Conservation (phyloP, 2,888 invertebrate genomes). For the Serrognathus titanus region DNA sequence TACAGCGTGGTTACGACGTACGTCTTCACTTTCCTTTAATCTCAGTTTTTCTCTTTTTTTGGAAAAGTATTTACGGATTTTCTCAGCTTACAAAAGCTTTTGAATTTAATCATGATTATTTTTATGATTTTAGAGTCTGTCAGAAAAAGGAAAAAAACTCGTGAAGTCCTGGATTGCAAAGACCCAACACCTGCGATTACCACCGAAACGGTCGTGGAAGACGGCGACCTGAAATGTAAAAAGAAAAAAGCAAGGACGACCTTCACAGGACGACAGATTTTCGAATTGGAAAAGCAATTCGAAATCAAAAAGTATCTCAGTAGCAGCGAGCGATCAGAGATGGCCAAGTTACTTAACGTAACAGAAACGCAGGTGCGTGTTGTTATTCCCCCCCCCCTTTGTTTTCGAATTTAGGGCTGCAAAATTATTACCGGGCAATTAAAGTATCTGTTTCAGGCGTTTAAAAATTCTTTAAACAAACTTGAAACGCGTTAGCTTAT, state of each 20-base stretch:
- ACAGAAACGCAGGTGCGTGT: conserved; percentile 90
- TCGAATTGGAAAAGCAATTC: conserved; percentile 94
- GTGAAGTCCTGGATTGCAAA: conserved; percentile 37
- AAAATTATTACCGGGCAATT: background rate
- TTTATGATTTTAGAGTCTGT: conserved; percentile 35
- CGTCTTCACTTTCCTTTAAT: too few relatives aligned
- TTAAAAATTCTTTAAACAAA: background rate
- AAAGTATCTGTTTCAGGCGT: background rate
- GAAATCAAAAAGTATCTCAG: conserved; percentile 95
- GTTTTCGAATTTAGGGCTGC: background rate
- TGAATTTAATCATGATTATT: background rate
- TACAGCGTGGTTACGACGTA: too few relatives aligned
- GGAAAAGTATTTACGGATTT: too few relatives aligned
- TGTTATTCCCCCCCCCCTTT: too few relatives aligned
- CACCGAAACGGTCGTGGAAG: conserved; percentile 42
- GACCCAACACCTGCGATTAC: conserved; percentile 38
- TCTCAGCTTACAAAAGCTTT: background rate
- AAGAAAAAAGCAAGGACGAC: conserved; percentile 90
- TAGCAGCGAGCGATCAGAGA: conserved; percentile 89
- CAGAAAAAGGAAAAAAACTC: conserved; percentile 42
- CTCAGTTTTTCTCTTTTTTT: too few relatives aligned
- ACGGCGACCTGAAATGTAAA: conserved; percentile 54
- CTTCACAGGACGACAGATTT: conserved; percentile 93
- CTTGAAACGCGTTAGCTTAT: background rate
- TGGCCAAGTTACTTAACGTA: conserved; percentile 90